phyloP scores from a whole-genome alignment of 2,797 vertebrate species.

The Natrix natrix region DNA sequence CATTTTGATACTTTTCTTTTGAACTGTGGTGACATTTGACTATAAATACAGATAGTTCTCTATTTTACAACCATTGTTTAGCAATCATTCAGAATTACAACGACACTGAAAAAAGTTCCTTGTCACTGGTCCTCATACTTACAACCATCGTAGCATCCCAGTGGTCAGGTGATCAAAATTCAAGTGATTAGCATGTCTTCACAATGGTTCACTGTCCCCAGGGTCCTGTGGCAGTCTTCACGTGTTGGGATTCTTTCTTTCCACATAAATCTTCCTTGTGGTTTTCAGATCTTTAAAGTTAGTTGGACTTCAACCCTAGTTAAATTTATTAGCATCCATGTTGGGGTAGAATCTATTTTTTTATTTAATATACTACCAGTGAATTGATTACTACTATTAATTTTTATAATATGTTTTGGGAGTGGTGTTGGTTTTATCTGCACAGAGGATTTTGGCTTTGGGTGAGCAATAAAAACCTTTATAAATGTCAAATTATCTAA shows the following conservation, averaged over 20 bases:
- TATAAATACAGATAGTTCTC: neutral
- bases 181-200: neutral
- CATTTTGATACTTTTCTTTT: neutral
- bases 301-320: neutral
- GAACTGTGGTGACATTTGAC: neutral
- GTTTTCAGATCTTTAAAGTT: neutral
- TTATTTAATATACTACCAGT: neutral
- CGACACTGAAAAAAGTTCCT: neutral
- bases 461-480: neutral
- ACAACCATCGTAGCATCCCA: neutral
- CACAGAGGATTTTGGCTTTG: neutral
- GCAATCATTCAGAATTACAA: neutral
- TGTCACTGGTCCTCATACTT: neutral
- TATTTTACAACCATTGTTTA: neutral
- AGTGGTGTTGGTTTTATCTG: neutral
- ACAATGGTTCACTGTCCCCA: neutral
- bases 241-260: neutral
- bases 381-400: neutral
- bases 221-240: neutral
- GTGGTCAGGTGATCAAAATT: neutral
- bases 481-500: neutral
- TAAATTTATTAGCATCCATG: neutral
- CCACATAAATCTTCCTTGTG: neutral
- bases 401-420: neutral
- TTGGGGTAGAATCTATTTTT: neutral